Conservation (phyloP, 2,888 invertebrate genomes). For the Acleris laterana region DNA sequence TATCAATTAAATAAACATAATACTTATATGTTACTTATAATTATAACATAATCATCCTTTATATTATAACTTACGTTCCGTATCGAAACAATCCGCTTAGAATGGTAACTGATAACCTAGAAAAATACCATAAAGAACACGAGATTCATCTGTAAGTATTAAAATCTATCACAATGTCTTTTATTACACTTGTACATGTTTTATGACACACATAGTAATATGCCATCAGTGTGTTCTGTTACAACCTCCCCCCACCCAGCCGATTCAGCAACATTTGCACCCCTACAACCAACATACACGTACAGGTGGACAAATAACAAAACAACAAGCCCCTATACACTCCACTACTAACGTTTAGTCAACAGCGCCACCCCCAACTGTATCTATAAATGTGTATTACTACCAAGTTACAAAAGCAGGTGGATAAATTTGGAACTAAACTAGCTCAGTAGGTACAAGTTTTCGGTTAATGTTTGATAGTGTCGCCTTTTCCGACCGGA, state of each 20-base stretch:
- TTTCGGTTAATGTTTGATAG: slow-evolving; percentile 4
- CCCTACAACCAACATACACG: slow-evolving; percentile 11
- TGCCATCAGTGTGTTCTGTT: slow-evolving; percentile 2
- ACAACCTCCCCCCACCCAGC: slow-evolving; percentile 3
- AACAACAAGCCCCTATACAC: slow-evolving; percentile 12
- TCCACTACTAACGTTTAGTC: slow-evolving; percentile 4
- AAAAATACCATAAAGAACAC: no score
- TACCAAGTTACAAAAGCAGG: slow-evolving; percentile 15
- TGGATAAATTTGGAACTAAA: slow-evolving; percentile 13
- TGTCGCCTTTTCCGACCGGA: slow-evolving; percentile 1
- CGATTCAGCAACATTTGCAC: slow-evolving; percentile 18
- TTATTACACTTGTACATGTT: no score
- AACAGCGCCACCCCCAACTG: slow-evolving; percentile 14
- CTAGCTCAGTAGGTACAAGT: not conserved
- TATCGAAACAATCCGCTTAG: no score
- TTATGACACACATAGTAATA: slow-evolving; percentile 3
- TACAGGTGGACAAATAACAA: slow-evolving; percentile 3
- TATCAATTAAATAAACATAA: no score
- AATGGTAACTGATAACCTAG: no score
- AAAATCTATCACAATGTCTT: no score
- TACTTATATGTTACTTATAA: no score
- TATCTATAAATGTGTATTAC: slow-evolving; percentile 18
- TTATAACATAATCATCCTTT: no score
- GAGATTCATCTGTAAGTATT: no score
- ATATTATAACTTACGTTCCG: no score